These are phyloP conservation scores for Rutpela maculata DNA, from an alignment of 2,888 invertebrate genomes.

Conservation along the genomic window DNA sequence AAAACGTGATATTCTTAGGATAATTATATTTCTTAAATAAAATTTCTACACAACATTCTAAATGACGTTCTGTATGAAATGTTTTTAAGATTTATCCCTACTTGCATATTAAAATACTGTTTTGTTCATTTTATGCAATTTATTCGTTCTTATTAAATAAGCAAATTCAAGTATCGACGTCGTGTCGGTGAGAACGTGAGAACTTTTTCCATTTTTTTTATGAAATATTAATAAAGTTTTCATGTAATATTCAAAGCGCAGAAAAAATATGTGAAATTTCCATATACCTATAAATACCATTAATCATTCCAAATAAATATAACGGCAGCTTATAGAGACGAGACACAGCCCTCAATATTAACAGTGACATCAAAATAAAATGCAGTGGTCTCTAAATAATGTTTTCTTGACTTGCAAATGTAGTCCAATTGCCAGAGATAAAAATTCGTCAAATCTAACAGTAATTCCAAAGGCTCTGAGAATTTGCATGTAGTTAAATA, in stretches of 20 bases:
- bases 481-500: too few species aligned
- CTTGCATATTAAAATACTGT: neutral
- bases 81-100: neutral
- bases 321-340: too few species aligned
- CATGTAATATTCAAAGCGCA: neutral
- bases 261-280: neutral
- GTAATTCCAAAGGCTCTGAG: too few species aligned
- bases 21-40: neutral
- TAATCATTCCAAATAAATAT: neutral
- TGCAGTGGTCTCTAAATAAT: neutral
- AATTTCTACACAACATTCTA: neutral
- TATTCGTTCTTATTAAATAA: neutral
- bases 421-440: too few species aligned
- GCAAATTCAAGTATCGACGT: neutral
- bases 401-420: too few species aligned
- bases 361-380: neutral
- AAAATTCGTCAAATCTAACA: too few species aligned
- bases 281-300: neutral
- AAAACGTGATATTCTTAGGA: neutral
- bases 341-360: neutral
- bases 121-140: neutral
- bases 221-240: slow-evolving; percentile 7
- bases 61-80: neutral
- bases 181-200: neutral
- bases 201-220: neutral